Evolutionary conservation across 64 coral and sea anemone genomes (phyloP).

Genomic region (Anthopleura sola): DNA sequence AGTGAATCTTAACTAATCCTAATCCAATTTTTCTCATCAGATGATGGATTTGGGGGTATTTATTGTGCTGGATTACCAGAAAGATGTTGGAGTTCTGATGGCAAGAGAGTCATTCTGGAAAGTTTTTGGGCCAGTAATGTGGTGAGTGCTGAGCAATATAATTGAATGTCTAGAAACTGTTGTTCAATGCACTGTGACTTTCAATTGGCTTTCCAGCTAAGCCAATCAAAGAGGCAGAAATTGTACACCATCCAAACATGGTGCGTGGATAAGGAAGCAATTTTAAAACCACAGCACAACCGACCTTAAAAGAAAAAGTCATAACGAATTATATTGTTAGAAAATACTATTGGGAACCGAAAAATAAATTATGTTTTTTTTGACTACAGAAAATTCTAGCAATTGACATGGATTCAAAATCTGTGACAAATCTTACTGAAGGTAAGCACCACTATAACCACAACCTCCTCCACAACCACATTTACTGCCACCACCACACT

Average conservation of each 20-base stretch:
- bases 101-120: constrained; percentile 7
- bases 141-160: neutral
- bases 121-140: constrained; percentile 39
- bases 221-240: too few species aligned
- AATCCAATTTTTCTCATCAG: neutral
- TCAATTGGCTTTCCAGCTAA: too few species aligned
- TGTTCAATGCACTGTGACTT: too few species aligned
- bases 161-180: too few species aligned
- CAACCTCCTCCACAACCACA: neutral
- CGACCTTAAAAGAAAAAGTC: too few species aligned
- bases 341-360: too few species aligned
- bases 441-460: constrained; percentile 5
- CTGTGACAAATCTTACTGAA: constrained; percentile 24
- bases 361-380: neutral
- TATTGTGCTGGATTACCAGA: constrained; percentile 6
- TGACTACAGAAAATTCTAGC: constrained; percentile 39
- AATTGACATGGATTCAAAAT: constrained; percentile 13
- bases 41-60: constrained; percentile 53
- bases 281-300: too few species aligned
- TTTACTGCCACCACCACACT: too few species aligned
- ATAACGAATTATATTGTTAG: too few species aligned
- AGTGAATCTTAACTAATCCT: too few species aligned
- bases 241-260: too few species aligned
- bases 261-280: too few species aligned
- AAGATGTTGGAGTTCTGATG: constrained; percentile 44